Evolutionary conservation across 1,140 invertebrate species (phyloP).

Genomic region (Penaeus vannamei): DNA sequence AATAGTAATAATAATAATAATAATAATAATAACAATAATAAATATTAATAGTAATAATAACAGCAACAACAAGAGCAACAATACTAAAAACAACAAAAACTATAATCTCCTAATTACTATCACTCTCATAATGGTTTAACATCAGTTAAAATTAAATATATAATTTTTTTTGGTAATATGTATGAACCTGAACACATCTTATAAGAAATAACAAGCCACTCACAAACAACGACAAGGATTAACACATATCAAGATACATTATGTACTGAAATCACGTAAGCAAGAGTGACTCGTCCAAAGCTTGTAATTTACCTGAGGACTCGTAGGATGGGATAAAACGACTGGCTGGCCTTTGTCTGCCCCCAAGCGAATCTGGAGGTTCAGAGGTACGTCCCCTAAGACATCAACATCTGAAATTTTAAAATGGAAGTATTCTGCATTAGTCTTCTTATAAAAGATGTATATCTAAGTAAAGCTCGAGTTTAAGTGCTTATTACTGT

Average conservation of each 20-base stretch:
- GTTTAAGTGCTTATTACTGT: neutral
- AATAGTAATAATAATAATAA: too few species aligned
- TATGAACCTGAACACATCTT: too few species aligned
- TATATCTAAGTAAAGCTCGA: neutral
- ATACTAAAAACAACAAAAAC: too few species aligned
- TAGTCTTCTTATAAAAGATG: neutral
- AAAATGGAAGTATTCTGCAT: neutral
- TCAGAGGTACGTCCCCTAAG: slow-evolving; percentile 63
- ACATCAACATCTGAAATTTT: slow-evolving; percentile 53
- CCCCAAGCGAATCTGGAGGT: slow-evolving; percentile 42
- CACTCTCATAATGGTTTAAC: too few species aligned
- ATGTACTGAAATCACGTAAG: neutral
- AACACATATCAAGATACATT: too few species aligned
- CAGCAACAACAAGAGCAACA: too few species aligned
- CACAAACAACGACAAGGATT: neutral
- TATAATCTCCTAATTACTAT: too few species aligned
- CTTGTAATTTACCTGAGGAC: slow-evolving; percentile 40
- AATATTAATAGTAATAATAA: too few species aligned
- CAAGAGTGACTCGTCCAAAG: neutral
- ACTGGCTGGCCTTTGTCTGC: slow-evolving; percentile 59
- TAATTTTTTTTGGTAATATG: too few species aligned
- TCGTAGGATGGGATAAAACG: slow-evolving; percentile 38
- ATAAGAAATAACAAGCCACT: too few species aligned
- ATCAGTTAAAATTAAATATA: too few species aligned
- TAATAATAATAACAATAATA: too few species aligned